Evolutionary conservation across 1,140 invertebrate species (phyloP).

Genomic region (Calephelis virginiensis): DNA sequence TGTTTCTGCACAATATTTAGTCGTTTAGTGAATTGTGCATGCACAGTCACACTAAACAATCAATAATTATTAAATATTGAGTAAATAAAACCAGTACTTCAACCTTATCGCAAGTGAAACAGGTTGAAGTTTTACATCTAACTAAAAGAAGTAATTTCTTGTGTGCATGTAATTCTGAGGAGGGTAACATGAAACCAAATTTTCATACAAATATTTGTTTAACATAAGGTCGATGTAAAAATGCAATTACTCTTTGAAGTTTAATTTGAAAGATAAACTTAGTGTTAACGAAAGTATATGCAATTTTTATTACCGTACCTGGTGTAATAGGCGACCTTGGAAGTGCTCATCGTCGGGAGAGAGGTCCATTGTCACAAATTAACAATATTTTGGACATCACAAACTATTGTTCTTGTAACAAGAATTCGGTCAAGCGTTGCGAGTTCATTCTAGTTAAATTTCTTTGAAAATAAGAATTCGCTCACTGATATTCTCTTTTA

Average conservation of each 20-base stretch:
- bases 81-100: no score
- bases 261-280: slow-evolving; percentile 12
- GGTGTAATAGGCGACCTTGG: slow-evolving; percentile 87
- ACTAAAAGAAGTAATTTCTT: no score
- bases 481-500: slow-evolving; percentile 15
- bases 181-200: no score
- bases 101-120: no score
- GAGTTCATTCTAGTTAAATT: slow-evolving; percentile 9
- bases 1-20: no score
- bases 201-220: no score
- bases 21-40: no score
- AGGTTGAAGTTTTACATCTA: no score
- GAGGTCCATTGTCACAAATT: slow-evolving; percentile 77
- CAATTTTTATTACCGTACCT: slow-evolving; percentile 73
- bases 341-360: slow-evolving; percentile 89
- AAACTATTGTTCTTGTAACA: slow-evolving; percentile 44
- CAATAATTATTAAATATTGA: no score
- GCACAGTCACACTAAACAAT: no score
- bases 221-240: no score
- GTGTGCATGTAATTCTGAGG: no score
- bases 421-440: slow-evolving; percentile 52
- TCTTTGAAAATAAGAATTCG: neutral
- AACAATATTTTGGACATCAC: slow-evolving; percentile 32
- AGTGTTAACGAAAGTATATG: neutral
- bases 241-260: neutral